Conservation (phyloP, 2,113 vertebrate genomes). For the Nanger granti region DNA sequence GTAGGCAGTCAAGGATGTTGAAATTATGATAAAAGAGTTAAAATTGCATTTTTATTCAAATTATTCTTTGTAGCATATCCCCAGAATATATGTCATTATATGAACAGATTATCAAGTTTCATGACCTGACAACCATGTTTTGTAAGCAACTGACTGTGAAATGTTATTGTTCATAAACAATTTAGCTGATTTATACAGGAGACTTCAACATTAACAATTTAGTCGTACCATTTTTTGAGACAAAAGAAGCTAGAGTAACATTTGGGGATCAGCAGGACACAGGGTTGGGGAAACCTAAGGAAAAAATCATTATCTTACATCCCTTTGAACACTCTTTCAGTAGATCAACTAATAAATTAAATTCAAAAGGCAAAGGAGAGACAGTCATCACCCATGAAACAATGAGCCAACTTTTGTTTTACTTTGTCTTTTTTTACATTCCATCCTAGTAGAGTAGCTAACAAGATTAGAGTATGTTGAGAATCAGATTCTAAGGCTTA, state of each 20-base stretch:
- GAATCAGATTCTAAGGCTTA: background rate
- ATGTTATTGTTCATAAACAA: background rate
- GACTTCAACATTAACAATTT: background rate
- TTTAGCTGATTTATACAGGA: background rate
- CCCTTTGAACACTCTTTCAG: background rate
- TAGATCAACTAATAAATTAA: background rate
- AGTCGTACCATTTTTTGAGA: background rate
- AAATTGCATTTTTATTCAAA: slow-evolving; percentile 6
- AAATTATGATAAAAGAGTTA: background rate
- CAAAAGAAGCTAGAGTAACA: background rate
- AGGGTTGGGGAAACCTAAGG: background rate
- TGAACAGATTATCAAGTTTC: background rate
- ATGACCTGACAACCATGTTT: background rate
- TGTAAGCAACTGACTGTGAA: slow-evolving; percentile 19
- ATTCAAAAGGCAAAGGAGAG: background rate
- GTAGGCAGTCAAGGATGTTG: background rate
- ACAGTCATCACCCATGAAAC: background rate
- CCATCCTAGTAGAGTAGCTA: background rate
- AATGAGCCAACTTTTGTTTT: background rate
- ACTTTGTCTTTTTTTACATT: background rate
- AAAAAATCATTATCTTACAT: background rate
- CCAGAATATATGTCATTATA: background rate
- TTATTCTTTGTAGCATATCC: background rate
- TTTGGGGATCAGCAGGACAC: background rate
- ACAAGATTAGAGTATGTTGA: background rate